Evolutionary conservation across 1,140 invertebrate genomes (phyloP), one percentile per base, ranked within the genome.

Genomic region (Colletes gigas): DNA sequence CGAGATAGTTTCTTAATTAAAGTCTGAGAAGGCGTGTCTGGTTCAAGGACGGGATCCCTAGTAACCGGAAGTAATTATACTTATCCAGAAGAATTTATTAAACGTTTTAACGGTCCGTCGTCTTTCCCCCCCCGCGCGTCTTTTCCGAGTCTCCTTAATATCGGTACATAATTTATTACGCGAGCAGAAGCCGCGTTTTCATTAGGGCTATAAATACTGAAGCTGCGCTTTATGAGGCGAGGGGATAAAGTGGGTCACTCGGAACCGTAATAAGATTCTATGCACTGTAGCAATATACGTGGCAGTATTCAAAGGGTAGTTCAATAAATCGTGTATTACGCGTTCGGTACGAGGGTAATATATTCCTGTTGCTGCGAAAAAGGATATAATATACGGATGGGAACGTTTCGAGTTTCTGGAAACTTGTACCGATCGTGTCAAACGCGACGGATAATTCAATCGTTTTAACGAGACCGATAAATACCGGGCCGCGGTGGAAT

Each of bases 1-100:
- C 84, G 79, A 88, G 87, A 91, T 89, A 85, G 82, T 86, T 91
- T 89, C 90, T 90, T 91, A 91, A 92, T 92, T 91, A 90, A 91
- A 88, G 86, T 75, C 79, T 30, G 85, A 69, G 68, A 82, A 78
- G 86, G 69, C 62, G 47, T 59, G 39, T 12, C 59, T 57, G 59
- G 82, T 86, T 87, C 82, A 87, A 86, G 84, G 85, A 57, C 81
- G 62, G 71, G 44, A 10, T 9, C 82, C 68, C 30, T 55, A 39
- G 66, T 77, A 83, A 83, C 72, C 85, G 84, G 84, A 86, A 86
- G 84, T 76, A 83, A 86, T 86, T 83, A 80, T 65, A 47, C 54
- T 57, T 72, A 65, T 84, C 19, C 65, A 30, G 63, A 85, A 83
- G 69, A 78, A 78, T 84, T 79, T 85, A 85, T 85, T 78, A 84